Percentiles rank a stretch among this genome's conserved stretches.
These are phyloP conservation scores for Thamnophis sirtalis DNA, from an alignment of 2,113 vertebrate genomes.

Conservation along the genomic window DNA sequence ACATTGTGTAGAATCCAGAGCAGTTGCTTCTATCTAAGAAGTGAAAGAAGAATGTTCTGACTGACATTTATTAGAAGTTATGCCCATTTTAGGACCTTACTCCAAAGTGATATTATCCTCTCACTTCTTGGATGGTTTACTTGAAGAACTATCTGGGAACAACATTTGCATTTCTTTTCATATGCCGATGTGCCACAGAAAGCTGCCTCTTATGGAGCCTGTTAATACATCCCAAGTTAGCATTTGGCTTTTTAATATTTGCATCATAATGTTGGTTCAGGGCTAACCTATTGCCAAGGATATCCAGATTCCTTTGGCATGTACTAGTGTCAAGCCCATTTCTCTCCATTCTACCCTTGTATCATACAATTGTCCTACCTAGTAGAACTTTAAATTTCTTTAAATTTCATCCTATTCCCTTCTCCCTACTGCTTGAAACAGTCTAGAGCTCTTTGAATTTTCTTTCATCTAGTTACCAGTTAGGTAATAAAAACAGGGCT, in stretches of 20 bases:
- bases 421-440: background rate
- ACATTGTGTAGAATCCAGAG: background rate
- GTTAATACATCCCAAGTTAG: background rate
- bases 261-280: background rate
- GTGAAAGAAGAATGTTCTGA: background rate
- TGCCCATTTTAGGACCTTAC: background rate
- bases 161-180: background rate
- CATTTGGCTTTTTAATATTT: background rate
- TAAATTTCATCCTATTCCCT: background rate
- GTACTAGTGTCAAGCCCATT: background rate
- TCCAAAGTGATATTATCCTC: background rate
- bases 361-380: background rate
- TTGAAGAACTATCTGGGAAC: background rate
- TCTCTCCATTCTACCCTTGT: background rate
- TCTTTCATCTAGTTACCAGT: background rate
- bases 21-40: background rate
- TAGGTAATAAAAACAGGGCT: background rate
- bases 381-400: background rate
- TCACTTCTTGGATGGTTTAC: background rate
- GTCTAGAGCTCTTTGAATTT: background rate
- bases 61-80: background rate
- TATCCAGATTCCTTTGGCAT: background rate
- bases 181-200: background rate
- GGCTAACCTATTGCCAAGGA: background rate
- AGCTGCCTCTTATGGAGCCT: background rate